Evolutionary conservation across 2,888 invertebrate genomes (phyloP).

Genomic region (Chorisops tibialis): DNA sequence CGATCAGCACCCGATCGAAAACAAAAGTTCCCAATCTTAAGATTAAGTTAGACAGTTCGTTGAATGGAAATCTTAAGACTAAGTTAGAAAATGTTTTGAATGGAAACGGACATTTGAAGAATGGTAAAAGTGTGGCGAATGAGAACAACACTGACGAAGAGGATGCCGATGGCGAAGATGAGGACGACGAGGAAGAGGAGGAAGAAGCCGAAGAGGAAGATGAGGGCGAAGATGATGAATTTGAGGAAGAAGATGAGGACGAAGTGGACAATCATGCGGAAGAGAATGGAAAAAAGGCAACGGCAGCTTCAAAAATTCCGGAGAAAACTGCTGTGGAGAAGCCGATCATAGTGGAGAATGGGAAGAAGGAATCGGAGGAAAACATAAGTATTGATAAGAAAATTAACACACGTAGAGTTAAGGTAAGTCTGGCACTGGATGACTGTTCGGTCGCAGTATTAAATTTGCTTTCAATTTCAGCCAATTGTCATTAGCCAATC

Average conservation of each 20-base stretch:
- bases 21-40: constrained; percentile 46
- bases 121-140: not conserved
- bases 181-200: constrained; percentile 36
- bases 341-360: not conserved
- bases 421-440: too few species aligned
- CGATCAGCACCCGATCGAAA: constrained; percentile 29
- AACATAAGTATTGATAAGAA: not conserved
- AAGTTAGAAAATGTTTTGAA: constrained; percentile 38
- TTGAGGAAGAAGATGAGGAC: constrained; percentile 26
- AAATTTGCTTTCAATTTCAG: constrained; percentile 34
- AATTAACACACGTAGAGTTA: constrained; percentile 38
- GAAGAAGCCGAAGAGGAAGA: constrained; percentile 40
- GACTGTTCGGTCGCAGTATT: not conserved
- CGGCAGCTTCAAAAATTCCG: not conserved
- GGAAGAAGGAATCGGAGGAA: not conserved
- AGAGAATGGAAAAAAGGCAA: not conserved
- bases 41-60: constrained; percentile 43
- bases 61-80: constrained; percentile 50
- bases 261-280: constrained; percentile 25
- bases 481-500: constrained; percentile 46
- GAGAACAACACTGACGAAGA: constrained; percentile 7
- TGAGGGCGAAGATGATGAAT: constrained; percentile 38
- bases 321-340: not conserved
- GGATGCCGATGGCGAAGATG: constrained; percentile 24
- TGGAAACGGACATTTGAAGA: constrained; percentile 31